Evolutionary conservation across 2,888 invertebrate species (phyloP).

Genomic region (Aquatica leii): DNA sequence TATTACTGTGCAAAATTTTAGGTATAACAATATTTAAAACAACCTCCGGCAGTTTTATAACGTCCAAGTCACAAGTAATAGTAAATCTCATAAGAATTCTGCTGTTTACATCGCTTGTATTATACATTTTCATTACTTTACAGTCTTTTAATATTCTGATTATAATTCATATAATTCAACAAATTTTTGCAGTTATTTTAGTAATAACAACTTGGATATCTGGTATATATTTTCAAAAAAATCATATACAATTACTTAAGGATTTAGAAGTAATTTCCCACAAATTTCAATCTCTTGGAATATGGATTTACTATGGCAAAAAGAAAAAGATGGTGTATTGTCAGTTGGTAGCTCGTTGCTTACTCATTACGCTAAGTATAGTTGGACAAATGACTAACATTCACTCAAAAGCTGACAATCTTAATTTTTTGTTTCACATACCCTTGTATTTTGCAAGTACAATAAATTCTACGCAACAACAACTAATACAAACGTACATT

Average conservation of each 20-base stretch:
- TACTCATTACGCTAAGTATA: slow-evolving; percentile 21
- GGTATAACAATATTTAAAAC: slow-evolving; percentile 21
- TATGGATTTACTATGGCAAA: slow-evolving; percentile 43
- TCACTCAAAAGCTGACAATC: too few relatives aligned
- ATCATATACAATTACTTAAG: slow-evolving; percentile 24
- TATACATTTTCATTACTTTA: too few relatives aligned
- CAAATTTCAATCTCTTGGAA: slow-evolving; percentile 39
- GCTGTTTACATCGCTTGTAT: too few relatives aligned
- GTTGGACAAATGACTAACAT: slow-evolving; percentile 27
- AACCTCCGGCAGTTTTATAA: not conserved
- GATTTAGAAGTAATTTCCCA: slow-evolving; percentile 38
- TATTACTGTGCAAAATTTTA: slow-evolving; percentile 20
- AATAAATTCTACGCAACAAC: slow-evolving; percentile 35
- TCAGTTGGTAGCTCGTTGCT: slow-evolving; percentile 5
- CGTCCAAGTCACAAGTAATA: not conserved
- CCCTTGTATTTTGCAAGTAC: slow-evolving; percentile 35
- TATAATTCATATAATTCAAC: slow-evolving; percentile 14
- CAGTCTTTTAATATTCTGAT: not conserved
- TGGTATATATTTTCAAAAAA: slow-evolving; percentile 6
- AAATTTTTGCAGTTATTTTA: slow-evolving; percentile 13
- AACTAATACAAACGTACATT: slow-evolving; percentile 39
- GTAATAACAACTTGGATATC: slow-evolving; percentile 21
- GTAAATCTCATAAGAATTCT: not conserved
- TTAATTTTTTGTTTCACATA: too few relatives aligned
- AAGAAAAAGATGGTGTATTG: slow-evolving; percentile 27